Evolutionary conservation across 2,113 vertebrate species (phyloP).

Genomic region (Gobio gobio): DNA sequence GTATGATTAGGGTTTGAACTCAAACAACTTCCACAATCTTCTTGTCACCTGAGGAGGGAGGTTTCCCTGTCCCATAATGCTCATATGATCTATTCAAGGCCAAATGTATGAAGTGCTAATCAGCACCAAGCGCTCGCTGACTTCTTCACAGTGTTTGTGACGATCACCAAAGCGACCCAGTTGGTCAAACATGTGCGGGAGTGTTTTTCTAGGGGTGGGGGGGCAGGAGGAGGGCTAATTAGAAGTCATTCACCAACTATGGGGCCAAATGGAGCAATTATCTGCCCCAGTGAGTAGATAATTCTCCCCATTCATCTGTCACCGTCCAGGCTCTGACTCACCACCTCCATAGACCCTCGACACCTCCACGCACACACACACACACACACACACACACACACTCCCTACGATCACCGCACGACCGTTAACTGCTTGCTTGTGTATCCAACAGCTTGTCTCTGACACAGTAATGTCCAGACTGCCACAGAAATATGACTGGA

Average conservation of each 20-base stretch:
- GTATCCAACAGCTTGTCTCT: constrained; percentile 22
- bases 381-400: neutral
- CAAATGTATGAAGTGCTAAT: constrained; percentile 60
- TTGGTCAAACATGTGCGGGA: constrained; percentile 66
- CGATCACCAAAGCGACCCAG: constrained; percentile 72
- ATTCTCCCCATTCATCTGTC: constrained; percentile 81
- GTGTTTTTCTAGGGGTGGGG: constrained; percentile 33
- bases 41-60: constrained; percentile 34
- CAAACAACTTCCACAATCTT: neutral
- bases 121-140: constrained; percentile 60
- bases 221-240: constrained; percentile 73
- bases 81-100: constrained; percentile 24
- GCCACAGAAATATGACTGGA: constrained; percentile 42
- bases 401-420: no score
- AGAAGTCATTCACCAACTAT: constrained; percentile 81
- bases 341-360: constrained; percentile 75
- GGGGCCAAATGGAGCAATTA: constrained; percentile 85
- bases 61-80: neutral
- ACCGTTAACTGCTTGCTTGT: neutral
- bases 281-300: constrained; percentile 85
- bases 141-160: constrained; percentile 54
- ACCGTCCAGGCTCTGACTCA: constrained; percentile 78
- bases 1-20: neutral
- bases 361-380: constrained; percentile 1
- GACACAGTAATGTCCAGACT: constrained; percentile 9